phyloP scores from a whole-genome alignment of 1,140 invertebrate species.

The Panulirus ornatus region DNA sequence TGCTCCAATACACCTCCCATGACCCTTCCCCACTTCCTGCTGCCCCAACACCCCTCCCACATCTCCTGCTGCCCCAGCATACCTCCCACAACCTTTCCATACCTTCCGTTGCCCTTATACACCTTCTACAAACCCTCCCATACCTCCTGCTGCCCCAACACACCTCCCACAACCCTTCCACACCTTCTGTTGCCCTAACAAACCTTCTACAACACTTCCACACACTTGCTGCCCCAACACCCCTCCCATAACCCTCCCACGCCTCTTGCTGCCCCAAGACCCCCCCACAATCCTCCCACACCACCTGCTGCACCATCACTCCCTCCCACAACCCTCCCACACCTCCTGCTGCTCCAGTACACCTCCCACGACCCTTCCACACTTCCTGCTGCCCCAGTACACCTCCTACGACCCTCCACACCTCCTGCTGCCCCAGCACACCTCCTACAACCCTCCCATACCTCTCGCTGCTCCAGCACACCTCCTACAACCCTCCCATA shows the following conservation, averaged over 20 bases:
- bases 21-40: not conserved
- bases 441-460: not conserved
- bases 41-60: too few species aligned
- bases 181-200: not conserved
- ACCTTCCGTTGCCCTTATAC: too few species aligned
- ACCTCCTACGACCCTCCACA: not conserved
- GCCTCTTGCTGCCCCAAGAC: not conserved
- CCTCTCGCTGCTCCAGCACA: too few species aligned
- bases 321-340: not conserved
- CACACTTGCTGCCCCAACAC: too few species aligned
- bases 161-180: too few species aligned
- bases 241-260: too few species aligned
- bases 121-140: too few species aligned
- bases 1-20: too few species aligned
- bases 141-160: not conserved
- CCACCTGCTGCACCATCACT: not conserved
- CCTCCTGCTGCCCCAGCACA: not conserved
- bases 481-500: not conserved
- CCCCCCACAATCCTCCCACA: not conserved
- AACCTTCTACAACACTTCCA: not conserved
- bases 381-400: too few species aligned
- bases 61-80: too few species aligned
- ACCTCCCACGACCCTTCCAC: not conserved
- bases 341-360: not conserved
- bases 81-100: not conserved